Base-by-base conservation (phyloP, 2,113 vertebrate genomes). In the Scopus umbretta region DNA sequence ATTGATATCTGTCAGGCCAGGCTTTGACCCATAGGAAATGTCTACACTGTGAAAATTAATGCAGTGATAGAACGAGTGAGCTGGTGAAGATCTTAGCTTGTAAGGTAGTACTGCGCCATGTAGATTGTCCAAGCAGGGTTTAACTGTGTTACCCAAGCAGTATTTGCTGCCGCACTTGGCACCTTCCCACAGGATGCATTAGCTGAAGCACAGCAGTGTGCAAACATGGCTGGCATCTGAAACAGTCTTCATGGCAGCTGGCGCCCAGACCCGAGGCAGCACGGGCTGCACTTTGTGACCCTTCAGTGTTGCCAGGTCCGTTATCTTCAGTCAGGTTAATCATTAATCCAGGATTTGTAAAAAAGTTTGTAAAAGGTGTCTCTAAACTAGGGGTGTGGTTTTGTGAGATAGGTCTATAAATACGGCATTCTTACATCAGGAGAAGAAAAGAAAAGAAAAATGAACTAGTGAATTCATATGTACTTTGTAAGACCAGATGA, bases 51-150 rank as follows among this genome's bases (percentile, higher is more conserved):
- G 63, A 34, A n/a, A 55, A 13, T 1, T 52, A 59, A 25, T 1
- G 10, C 29, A 55, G 68, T 2, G 23, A 13, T 4, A 34, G 38
- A 6, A 7, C 5, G 9, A 0, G 2, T 2, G 34, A 62, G 50
- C 36, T n/a, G 55, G 4, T 30, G 72, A 62, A 7, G 43, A 22
- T 13, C 11, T 38, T 17, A 10, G 40, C 56, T 67, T 7, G 2
- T 23, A 14, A n/a, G 52, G 42, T 34, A 76, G 74, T 56, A 10
- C 36, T 26, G 42, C 2, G 2, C 42, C 20, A 23, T 17, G 45
- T 9, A 8, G 43, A 10, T 81, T 78, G 70, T 53, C 74, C 32
- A 32, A 49, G 55, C 32, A 58, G 68, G 42, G 49, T 13, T 74
- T 50, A 14, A 63, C 47, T 59, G 25, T 1, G 1, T 56, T 36